Evolutionary conservation across 2,888 invertebrate species (phyloP).

Genomic region (Lysandra coridon): DNA sequence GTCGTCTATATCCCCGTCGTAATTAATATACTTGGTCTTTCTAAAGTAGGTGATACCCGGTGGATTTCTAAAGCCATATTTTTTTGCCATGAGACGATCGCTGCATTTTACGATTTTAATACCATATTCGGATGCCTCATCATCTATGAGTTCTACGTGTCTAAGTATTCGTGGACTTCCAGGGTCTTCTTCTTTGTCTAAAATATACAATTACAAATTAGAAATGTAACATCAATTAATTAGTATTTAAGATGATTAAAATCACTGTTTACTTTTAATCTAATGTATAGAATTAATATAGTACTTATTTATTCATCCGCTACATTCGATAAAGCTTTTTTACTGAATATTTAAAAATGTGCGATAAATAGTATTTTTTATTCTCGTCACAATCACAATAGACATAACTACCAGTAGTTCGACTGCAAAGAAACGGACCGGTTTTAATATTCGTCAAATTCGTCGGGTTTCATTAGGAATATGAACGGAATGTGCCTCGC

Average conservation of each 20-base stretch:
- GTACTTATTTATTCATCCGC: too few relatives aligned
- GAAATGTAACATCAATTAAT: conserved; percentile 17
- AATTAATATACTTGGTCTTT: conserved; percentile 93
- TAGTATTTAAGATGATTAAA: background rate
- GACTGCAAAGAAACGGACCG: too few relatives aligned
- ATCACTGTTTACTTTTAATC: background rate
- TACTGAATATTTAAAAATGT: background rate
- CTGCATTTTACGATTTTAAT: conserved; percentile 94
- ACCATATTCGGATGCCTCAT: conserved; percentile 94
- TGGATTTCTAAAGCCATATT: conserved; percentile 93
- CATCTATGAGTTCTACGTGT: conserved; percentile 94
- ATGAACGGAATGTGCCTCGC: too few relatives aligned
- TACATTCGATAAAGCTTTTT: background rate
- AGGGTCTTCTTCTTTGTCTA: conserved; percentile 91
- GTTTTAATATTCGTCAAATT: too few relatives aligned
- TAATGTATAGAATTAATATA: background rate
- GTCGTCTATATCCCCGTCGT: conserved; percentile 95
- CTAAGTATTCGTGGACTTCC: conserved; percentile 89
- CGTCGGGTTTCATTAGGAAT: too few relatives aligned
- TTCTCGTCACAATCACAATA: background rate
- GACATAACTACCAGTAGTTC: too few relatives aligned
- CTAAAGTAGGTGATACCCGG: conserved; percentile 95
- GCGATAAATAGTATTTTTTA: background rate
- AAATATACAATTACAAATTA: conserved; percentile 36
- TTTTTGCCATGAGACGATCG: conserved; percentile 95